Conservation (phyloP, 2,888 invertebrate genomes). For the Harmothoe impar region DNA sequence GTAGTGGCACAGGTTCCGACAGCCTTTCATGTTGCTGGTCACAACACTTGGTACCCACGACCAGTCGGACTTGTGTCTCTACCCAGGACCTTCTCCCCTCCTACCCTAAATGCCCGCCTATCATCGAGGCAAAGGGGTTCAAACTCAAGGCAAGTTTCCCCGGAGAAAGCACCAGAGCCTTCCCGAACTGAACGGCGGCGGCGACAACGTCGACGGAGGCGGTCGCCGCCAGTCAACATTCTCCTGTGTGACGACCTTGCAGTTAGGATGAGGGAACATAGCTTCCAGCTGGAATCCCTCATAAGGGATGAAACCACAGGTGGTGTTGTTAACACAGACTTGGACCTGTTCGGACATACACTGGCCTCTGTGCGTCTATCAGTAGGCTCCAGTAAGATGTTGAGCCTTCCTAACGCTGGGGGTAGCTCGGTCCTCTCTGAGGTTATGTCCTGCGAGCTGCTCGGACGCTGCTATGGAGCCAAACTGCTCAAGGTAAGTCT, state of each 20-base stretch:
- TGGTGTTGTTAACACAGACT: slow-evolving; percentile 75
- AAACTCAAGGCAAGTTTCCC: not conserved
- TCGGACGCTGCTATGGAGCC: slow-evolving; percentile 70
- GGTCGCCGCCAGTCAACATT: slow-evolving; percentile 72
- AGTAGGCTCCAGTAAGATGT: slow-evolving; percentile 73
- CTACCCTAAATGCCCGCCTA: slow-evolving; percentile 24
- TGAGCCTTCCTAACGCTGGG: slow-evolving; percentile 80
- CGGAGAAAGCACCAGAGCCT: not conserved
- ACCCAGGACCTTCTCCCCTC: not conserved
- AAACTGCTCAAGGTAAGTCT: slow-evolving; percentile 71
- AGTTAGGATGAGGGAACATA: slow-evolving; percentile 72
- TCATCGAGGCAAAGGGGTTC: not conserved
- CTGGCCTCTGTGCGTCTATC: slow-evolving; percentile 76
- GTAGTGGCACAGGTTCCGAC: not conserved
- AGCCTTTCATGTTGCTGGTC: slow-evolving; percentile 32
- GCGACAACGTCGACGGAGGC: not conserved
- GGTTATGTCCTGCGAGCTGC: slow-evolving; percentile 79
- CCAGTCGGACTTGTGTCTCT: slow-evolving; percentile 18
- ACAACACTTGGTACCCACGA: not conserved
- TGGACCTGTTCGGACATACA: slow-evolving; percentile 70
- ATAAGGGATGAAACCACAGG: slow-evolving; percentile 72
- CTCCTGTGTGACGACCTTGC: slow-evolving; percentile 77
- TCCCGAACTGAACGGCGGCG: not conserved
- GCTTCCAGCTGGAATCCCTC: slow-evolving; percentile 73
- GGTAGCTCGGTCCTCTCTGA: slow-evolving; percentile 81